Evolutionary conservation across 2,113 vertebrate species (phyloP), one percentile per base, ranked within the genome.

Genomic region (Ploceus nigricollis): DNA sequence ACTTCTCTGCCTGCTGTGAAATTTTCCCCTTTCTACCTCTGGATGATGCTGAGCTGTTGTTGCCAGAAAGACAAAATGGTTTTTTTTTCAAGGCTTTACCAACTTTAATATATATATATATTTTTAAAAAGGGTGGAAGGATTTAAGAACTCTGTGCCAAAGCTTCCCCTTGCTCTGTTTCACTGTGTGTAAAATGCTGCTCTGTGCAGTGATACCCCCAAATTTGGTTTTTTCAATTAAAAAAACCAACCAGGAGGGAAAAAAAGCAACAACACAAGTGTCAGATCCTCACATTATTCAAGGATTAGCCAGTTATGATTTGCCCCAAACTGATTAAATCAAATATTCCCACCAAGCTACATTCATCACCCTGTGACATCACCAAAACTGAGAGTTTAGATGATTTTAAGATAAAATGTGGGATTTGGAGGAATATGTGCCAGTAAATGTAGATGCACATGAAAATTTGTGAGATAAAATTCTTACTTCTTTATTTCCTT

Each of bases 391-490:
- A 53, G 14, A 56, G 19, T 28, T 65, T 3, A 1, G 37, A 6
- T 12, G 20, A 35, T n/a, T 85, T 57, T 13, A 45, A 54, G 37
- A 33, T 6, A 18, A 65, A 78, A 66, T 1, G n/a, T 31, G 72
- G 23, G 13, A 28, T 70, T 47, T 54, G 48, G 44, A 37, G 45
- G 48, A 51, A 22, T 4, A 24, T 16, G 24, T 5, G 33, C 23
- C 11, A 42, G 22, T 30, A 35, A 47, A 35, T 6, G 18, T 6
- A 16, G 1, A 7, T 1, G 9, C 16, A 12, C 6, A 0, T 3
- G 4, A 14, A 39, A 13, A 28, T n/a, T 15, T 9, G 27, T 45
- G 54, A 35, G 33, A 21, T 10, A 15, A 45, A 56, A 47, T 31
- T 86, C 2, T 48, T 17, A 21, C 33, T 72, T 58, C 30, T 57